A percentile compares a stretch with the other conserved stretches of the same genome.
These are phyloP conservation scores for Drosophila macrothrix DNA, from an alignment of 2,888 invertebrate species.

Conservation along the genomic window DNA sequence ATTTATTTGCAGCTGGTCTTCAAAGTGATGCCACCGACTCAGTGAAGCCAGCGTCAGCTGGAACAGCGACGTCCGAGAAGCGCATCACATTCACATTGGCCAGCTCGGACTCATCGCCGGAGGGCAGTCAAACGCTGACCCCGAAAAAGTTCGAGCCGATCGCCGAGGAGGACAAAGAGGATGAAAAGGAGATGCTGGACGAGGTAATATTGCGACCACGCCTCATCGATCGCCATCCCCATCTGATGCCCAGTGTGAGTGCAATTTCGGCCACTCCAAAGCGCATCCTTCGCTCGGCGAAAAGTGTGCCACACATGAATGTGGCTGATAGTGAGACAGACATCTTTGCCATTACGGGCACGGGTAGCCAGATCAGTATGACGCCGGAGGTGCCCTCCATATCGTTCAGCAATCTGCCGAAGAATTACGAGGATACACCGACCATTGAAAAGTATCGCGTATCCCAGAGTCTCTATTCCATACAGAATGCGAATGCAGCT, in stretches of 20 bases:
- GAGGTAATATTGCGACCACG: constrained; percentile 83
- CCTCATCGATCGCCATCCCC: constrained; percentile 81
- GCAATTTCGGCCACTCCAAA: constrained; percentile 60
- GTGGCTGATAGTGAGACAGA: constrained; percentile 84
- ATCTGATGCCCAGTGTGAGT: constrained; percentile 60
- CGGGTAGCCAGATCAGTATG: constrained; percentile 84
- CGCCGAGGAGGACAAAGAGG: constrained; percentile 79
- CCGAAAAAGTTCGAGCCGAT: constrained; percentile 82
- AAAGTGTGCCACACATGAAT: constrained; percentile 84
- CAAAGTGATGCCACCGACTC: constrained; percentile 70
- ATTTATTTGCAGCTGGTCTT: constrained; percentile 54
- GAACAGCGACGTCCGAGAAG: constrained; percentile 63
- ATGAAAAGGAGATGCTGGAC: constrained; percentile 56
- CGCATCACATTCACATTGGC: constrained; percentile 83
- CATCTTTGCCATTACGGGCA: constrained; percentile 84
- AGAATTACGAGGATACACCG: constrained; percentile 85
- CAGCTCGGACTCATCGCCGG: constrained; percentile 79
- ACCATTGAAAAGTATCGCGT: constrained; percentile 85
- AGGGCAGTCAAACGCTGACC: constrained; percentile 79
- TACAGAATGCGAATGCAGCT: constrained; percentile 86
- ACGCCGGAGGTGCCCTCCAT: constrained; percentile 85
- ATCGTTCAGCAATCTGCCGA: constrained; percentile 84
- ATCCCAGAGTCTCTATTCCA: constrained; percentile 84
- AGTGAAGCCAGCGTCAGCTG: constrained; percentile 8
- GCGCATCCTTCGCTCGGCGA: constrained; percentile 80